Base-by-base conservation (phyloP, 2,113 vertebrate genomes). In the Erythrocercus mccallii region DNA sequence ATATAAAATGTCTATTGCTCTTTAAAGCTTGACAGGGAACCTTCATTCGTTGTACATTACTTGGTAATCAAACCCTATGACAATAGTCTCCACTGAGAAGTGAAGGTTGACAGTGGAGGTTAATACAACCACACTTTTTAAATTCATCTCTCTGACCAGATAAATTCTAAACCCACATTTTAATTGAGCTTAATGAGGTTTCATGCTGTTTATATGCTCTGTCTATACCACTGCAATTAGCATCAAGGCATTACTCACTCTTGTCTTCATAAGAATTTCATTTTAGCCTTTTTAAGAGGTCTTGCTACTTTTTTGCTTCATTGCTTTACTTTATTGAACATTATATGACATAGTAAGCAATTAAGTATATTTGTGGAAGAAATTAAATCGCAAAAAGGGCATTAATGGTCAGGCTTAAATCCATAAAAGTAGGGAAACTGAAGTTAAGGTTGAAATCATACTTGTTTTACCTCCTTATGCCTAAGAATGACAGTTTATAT, bases 241-340 rank as follows among this genome's bases (percentile, higher is more conserved):
- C 71, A 94, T 60, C 33, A 50, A 95, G 93, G 35, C 94, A 96
- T 97, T 96, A 95, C 74, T 98, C 95, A 97, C 79, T 96, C 81
- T 95, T 94, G 62, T 96, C 77, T 92, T 94, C 81, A 50, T 95
- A 94, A 92, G 68, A 79, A 44, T 79, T 98, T 97, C 37, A 88
- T 97, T 96, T 96, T 94, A 96, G 92, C 85, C 88, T 95, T 97
- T 96, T 73, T 91, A 91, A 97, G 84, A 94, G 84, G 82, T 96
- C 88, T 61, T 97, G 83, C 38, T 97, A 89, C 95, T 96, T 97
- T 73, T 97, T 97, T 97, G 89, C 96, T 97, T 97, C 95, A 96
- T 88, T 96, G 90, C 82, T 97, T 97, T 96, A 61, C 82, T 97
- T 98, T 98, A 97, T 96, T 97, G 96, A 97, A 97, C 95, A 74